Conservation (phyloP, 1,140 invertebrate genomes). For the Helicoverpa armigera region DNA sequence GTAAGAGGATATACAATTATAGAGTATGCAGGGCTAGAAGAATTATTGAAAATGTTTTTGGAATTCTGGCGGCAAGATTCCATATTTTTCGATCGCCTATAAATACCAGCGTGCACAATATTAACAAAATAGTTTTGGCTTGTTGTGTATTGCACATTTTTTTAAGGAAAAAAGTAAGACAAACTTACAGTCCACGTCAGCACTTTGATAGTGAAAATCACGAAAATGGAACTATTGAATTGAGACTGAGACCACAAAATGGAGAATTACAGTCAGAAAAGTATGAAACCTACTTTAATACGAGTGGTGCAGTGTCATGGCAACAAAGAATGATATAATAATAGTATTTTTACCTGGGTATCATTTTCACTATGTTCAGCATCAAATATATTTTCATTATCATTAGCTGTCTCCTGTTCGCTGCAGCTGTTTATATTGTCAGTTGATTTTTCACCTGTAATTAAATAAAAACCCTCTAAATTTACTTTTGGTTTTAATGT, state of each 20-base stretch:
- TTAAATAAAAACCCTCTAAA: no score
- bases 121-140: constrained; percentile 41
- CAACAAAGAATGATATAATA: constrained; percentile 37
- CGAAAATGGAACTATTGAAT: constrained; percentile 35
- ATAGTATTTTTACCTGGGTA: constrained; percentile 17
- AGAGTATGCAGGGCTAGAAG: constrained; percentile 11
- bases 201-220: constrained; percentile 43
- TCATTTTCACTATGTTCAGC: no score
- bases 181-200: constrained; percentile 22
- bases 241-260: constrained; percentile 31
- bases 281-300: constrained; percentile 38
- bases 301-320: constrained; percentile 10
- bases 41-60: no score
- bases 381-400: no score
- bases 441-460: no score
- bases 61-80: constrained; percentile 9
- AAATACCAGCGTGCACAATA: constrained; percentile 19
- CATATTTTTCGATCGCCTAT: constrained; percentile 35
- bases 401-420: no score
- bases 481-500: no score
- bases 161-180: constrained; percentile 37
- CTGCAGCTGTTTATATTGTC: no score
- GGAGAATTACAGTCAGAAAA: constrained; percentile 18
- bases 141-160: constrained; percentile 45
- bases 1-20: constrained; percentile 29